Percentiles rank a stretch among this genome's conserved stretches.
Conservation (phyloP, 1,140 invertebrate species). For the Macrocentrus cingulum region DNA sequence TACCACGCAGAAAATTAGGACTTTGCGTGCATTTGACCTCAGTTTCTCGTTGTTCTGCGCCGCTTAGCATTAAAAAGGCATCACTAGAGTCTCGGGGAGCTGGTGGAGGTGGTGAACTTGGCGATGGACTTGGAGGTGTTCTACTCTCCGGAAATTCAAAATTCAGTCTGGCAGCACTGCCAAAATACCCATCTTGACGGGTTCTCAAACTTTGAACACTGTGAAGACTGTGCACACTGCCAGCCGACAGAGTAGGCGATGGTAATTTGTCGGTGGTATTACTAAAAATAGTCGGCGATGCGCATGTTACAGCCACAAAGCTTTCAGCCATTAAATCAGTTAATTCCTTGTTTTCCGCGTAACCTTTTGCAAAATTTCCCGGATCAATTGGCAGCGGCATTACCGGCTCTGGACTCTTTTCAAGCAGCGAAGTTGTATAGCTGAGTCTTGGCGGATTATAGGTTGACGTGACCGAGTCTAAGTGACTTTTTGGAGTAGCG, state of each 20-base stretch:
- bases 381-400: slow-evolving; percentile 55
- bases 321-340: slow-evolving; percentile 58
- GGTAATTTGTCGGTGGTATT: slow-evolving; percentile 59
- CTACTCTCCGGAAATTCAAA: slow-evolving; percentile 60
- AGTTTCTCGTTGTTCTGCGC: slow-evolving; percentile 40
- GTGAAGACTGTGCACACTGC: slow-evolving; percentile 53
- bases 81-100: slow-evolving; percentile 68
- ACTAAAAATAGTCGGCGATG: slow-evolving; percentile 57
- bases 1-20: slow-evolving; percentile 54
- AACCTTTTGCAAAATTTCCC: slow-evolving; percentile 55
- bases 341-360: slow-evolving; percentile 57
- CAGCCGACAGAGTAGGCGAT: slow-evolving; percentile 65
- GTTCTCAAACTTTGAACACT: slow-evolving; percentile 63
- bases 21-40: slow-evolving; percentile 50
- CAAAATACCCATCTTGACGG: slow-evolving; percentile 66
- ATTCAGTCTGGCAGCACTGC: slow-evolving; percentile 55
- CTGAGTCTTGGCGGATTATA: slow-evolving; percentile 47
- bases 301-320: slow-evolving; percentile 55
- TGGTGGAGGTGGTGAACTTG: slow-evolving; percentile 76
- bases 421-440: slow-evolving; percentile 45
- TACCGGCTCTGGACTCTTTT: slow-evolving; percentile 49
- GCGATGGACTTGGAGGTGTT: slow-evolving; percentile 59
- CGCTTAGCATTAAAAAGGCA: slow-evolving; percentile 52
- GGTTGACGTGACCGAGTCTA: slow-evolving; percentile 50
- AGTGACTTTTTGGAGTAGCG: slow-evolving; percentile 50